Evolutionary conservation across 2,113 vertebrate species (phyloP).

Genomic region (Coptodon rendalli): DNA sequence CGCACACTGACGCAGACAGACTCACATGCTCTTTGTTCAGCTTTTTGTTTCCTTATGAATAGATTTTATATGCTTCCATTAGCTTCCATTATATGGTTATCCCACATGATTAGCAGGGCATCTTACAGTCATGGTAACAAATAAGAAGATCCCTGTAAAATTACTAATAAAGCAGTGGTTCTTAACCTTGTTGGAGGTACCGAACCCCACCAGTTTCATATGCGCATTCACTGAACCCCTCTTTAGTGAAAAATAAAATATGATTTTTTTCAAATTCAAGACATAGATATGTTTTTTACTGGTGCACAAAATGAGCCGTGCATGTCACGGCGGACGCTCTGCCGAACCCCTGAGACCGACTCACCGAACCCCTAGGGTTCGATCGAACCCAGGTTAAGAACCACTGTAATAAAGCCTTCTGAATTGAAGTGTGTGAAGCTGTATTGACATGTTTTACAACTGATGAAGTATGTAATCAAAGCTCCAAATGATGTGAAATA

Average conservation of each 20-base stretch:
- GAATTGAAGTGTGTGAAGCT: not conserved
- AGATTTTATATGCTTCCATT: not conserved
- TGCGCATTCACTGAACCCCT: too few relatives aligned
- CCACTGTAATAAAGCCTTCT: too few relatives aligned
- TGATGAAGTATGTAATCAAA: not conserved
- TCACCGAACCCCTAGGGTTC: too few relatives aligned
- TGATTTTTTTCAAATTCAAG: too few relatives aligned
- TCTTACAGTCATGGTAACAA: not conserved
- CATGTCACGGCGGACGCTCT: too few relatives aligned
- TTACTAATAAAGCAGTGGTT: not conserved
- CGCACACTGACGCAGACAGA: not conserved
- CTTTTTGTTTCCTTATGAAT: not conserved
- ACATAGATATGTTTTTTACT: too few relatives aligned
- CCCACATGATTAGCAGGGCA: not conserved
- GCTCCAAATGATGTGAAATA: not conserved
- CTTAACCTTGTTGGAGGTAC: too few relatives aligned
- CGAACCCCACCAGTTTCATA: too few relatives aligned
- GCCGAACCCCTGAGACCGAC: too few relatives aligned
- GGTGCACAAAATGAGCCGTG: too few relatives aligned
- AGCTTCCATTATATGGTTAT: not conserved
- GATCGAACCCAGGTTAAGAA: too few relatives aligned
- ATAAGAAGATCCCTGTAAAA: not conserved
- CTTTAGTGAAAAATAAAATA: too few relatives aligned
- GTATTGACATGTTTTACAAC: not conserved
- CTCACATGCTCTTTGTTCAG: not conserved